Base-by-base conservation (phyloP, 2,113 vertebrate species). In the Tachysurus vachellii region DNA sequence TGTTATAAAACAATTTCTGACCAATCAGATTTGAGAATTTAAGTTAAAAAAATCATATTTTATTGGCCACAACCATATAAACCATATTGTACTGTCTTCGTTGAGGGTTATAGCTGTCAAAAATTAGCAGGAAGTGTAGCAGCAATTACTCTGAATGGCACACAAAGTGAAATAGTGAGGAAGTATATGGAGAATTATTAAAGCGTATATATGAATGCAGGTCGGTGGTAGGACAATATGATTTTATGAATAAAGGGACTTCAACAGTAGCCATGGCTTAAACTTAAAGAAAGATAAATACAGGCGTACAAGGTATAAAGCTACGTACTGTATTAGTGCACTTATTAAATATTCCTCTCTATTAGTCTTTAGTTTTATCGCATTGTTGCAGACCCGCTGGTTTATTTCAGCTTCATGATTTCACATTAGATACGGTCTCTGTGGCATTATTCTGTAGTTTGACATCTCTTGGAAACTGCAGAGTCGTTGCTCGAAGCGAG, bases 401-500 rank as follows among this genome's bases (percentile, higher is more conserved):
- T 64, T 64, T 68, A 80, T 80, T 28, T 21, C 19, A 28, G 50
- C 54, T 5, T 26, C 23, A n/a, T 62, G 23, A 82, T 64, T 66
- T 17, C 13, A 66, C 42, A 8, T 66, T 50, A 28, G 42, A n/a
- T 64, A 66, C 10, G 23, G 6, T 47, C 59, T 66, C 23, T n/a
- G 23, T n/a, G 53, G 77, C 44, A 50, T 47, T 47, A 50, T 14
- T n/a, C 23, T 64, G 9, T 23, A 26, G 59, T 61, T 23, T 82
- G 21, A 26, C 6, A 10, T 62, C 31, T 54, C 11, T 5, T 19
- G 16, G 42, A 68, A 56, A 28, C 8, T 36, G 57, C 68, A 59
- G 36, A 86, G 82, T 83, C 47, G 79, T 44, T 70, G 85, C 16
- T 62, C 47, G 66, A 61, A 75, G 75, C 61, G 26, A 84, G 68